Base-by-base conservation (phyloP, 2,797 vertebrate genomes). In the Salmo trutta region DNA sequence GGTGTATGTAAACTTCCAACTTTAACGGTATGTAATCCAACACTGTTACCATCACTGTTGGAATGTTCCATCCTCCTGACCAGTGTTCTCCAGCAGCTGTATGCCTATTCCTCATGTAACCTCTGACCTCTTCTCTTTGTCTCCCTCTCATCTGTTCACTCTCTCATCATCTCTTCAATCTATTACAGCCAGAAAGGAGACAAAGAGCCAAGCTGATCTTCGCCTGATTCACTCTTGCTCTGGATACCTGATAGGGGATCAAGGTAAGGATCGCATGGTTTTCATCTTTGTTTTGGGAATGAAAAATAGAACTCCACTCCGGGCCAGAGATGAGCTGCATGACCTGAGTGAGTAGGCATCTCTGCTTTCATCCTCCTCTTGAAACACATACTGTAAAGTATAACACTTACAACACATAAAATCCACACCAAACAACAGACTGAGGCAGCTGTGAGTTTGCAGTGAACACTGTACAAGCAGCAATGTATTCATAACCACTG, bases 201-300 rank as follows among this genome's bases (percentile, higher is more conserved):
- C 73, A 54, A 73, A 76, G 75, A 76, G 75, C 0, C 56, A 79
- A 75, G 70, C 59, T n/a, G 52, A 66, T 62, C 29, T 33, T 52
- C 27, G 17, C n/a, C 59, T 78, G 83, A 80, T 53, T 85, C 81
- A 73, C 77, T 77, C 83, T 67, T 36, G 27, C 51, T 16, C 52
- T 7, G 78, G 82, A 82, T 75, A 86, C 79, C 79, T 2, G 72
- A 77, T 81, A 88, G 81, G 17, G 66, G 56, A 59, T 59, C 5
- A 59, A 21, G 56, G 56, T 31, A 21, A 82, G 71, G 7, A 27
- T 78, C 0, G 2, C 41, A 47, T 47, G 41, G 41, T 47, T 47
- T 41, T 41, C 24, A 31, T 84, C 88, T 88, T 89, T 86, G 82
- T 89, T 86, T 77, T 14, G 1, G 47, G 73, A 77, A 88, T 88